phyloP scores from a whole-genome alignment of 2,113 vertebrate genomes.

The Vidua chalybeata region DNA sequence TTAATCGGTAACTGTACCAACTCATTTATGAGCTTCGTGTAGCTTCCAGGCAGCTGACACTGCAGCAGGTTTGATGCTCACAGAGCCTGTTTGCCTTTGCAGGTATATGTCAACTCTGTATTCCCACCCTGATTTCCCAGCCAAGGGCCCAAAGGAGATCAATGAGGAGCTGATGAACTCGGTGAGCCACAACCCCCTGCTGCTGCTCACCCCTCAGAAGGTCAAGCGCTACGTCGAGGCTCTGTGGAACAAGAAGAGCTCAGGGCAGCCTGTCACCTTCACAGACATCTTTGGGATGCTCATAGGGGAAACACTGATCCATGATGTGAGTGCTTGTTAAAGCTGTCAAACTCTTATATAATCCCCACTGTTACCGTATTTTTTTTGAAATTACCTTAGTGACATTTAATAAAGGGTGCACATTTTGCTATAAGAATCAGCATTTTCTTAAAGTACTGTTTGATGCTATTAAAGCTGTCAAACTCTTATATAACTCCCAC shows the following conservation, averaged over 20 bases:
- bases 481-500: fast-evolving
- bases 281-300: constrained; percentile 97
- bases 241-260: constrained; percentile 94
- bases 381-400: neutral
- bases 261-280: constrained; percentile 96
- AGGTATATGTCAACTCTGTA: constrained; percentile 97
- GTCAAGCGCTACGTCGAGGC: constrained; percentile 93
- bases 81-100: neutral
- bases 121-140: constrained; percentile 92
- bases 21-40: neutral
- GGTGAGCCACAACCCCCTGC: constrained; percentile 91
- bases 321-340: constrained; percentile 76
- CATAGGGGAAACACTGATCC: constrained; percentile 95
- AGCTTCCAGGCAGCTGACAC: neutral
- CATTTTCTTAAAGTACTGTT: neutral
- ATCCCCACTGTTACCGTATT: neutral
- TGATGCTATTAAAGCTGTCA: neutral
- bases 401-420: neutral
- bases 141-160: constrained; percentile 89
- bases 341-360: neutral
- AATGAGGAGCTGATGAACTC: constrained; percentile 90
- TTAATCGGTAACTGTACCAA: neutral
- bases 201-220: constrained; percentile 90
- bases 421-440: neutral
- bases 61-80: neutral